Conservation (phyloP, 2,797 vertebrate species). For the Sorex maritimensis region DNA sequence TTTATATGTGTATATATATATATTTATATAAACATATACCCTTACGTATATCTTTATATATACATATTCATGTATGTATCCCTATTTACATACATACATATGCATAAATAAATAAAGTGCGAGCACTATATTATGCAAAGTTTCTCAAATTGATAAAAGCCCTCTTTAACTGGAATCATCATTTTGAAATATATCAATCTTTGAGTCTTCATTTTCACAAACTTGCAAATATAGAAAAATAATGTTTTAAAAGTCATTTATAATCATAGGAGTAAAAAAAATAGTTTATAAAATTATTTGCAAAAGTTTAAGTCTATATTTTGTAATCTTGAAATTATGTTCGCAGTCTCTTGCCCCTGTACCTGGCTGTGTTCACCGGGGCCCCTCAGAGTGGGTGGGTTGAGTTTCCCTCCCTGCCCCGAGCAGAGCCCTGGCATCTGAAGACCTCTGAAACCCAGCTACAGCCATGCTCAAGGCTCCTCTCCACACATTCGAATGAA, state of each 20-base stretch:
- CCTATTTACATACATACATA: neutral
- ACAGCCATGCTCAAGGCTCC: no score
- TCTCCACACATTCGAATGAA: no score
- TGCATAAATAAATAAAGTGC: neutral
- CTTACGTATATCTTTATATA: no score
- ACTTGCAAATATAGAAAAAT: neutral
- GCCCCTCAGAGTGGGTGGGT: no score
- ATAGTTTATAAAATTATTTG: slow-evolving; percentile 1
- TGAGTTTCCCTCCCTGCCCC: no score
- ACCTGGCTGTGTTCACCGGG: no score
- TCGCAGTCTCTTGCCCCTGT: no score
- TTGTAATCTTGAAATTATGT: neutral
- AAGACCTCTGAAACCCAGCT: no score
- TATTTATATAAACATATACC: no score
- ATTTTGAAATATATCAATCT: neutral
- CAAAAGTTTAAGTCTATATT: neutral
- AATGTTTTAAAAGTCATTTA: slow-evolving; percentile 3
- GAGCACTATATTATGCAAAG: neutral
- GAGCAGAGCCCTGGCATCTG: no score
- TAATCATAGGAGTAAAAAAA: slow-evolving; percentile 2
- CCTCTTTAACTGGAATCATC: slow-evolving; percentile 7
- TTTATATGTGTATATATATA: no score
- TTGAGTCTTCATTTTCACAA: neutral
- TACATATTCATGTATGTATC: no score
- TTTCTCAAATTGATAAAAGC: neutral